Evolutionary conservation across 2,113 vertebrate genomes (phyloP).

Genomic region (Pungitius pungitius): DNA sequence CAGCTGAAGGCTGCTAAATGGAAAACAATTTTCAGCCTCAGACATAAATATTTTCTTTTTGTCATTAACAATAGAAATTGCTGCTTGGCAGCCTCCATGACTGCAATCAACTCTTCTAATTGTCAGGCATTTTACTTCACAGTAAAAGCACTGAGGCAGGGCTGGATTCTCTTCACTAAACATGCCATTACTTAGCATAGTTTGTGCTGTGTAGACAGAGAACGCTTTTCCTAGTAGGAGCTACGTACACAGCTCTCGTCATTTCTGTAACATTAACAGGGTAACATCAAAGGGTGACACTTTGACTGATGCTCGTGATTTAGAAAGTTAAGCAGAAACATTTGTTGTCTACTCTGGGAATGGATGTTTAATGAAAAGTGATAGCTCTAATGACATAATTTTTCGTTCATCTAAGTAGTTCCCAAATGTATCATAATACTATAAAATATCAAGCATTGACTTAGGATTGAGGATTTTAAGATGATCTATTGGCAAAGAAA

Average conservation of each 20-base stretch:
- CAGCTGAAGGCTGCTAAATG: conserved; percentile 70
- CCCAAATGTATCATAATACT: conserved; percentile 13
- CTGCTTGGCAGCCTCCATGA: conserved; percentile 81
- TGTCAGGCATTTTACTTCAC: conserved; percentile 76
- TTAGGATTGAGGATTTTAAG: neutral
- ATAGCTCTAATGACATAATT: conserved; percentile 25
- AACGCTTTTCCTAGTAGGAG: conserved; percentile 49
- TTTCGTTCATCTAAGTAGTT: conserved; percentile 41
- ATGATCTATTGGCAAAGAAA: neutral
- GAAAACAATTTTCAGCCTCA: conserved; percentile 71
- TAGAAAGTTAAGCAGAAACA: conserved; percentile 71
- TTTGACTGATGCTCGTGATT: conserved; percentile 73
- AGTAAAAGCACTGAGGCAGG: conserved; percentile 36
- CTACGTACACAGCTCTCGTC: conserved; percentile 52
- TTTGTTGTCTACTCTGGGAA: conserved; percentile 67
- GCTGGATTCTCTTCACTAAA: conserved; percentile 46
- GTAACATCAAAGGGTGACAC: conserved; percentile 66
- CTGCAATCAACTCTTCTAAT: conserved; percentile 83
- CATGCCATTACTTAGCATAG: conserved; percentile 62
- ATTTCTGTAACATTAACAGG: conserved; percentile 58
- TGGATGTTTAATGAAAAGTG: conserved; percentile 69
- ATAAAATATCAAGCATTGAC: conserved; percentile 15
- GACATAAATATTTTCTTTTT: conserved; percentile 89
- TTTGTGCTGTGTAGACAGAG: conserved; percentile 16
- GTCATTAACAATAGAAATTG: conserved; percentile 86